A percentile compares a stretch with the other conserved stretches of the same genome.
These are phyloP conservation scores for Sebastes hopkinsi DNA, from an alignment of 2,797 vertebrate genomes.

Conservation along the genomic window DNA sequence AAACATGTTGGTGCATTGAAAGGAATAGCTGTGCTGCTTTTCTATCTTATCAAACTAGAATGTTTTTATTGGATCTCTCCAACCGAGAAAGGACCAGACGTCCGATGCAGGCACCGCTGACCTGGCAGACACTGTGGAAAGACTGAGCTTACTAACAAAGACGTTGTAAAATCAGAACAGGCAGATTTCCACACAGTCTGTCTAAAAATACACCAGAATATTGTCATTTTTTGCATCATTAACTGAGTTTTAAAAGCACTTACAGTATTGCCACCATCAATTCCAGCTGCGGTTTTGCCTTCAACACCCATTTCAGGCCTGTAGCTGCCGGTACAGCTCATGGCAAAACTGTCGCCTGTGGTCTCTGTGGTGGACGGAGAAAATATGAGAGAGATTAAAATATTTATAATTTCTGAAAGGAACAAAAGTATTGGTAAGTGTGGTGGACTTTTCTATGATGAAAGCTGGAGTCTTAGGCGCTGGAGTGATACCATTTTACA, in stretches of 20 bases:
- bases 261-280: constrained; percentile 1
- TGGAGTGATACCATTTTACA: constrained; percentile 71
- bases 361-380: constrained; percentile 28
- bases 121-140: constrained; percentile 75
- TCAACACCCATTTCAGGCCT: constrained; percentile 20
- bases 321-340: constrained; percentile 1
- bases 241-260: constrained; percentile 28
- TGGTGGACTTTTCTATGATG: constrained; percentile 40
- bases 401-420: constrained; percentile 46
- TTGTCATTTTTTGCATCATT: constrained; percentile 20
- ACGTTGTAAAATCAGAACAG: constrained; percentile 36
- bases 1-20: neutral
- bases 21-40: constrained; percentile 22
- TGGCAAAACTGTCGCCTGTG: constrained; percentile 3
- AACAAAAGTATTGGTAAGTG: constrained; percentile 18
- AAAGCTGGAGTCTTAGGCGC: constrained; percentile 27
- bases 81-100: constrained; percentile 35
- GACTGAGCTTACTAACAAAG: constrained; percentile 57
- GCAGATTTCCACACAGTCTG: constrained; percentile 27
- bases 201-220: constrained; percentile 25
- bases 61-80: constrained; percentile 57
- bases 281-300: constrained; percentile 34
- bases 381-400: constrained; percentile 14
- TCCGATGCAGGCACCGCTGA: constrained; percentile 37
- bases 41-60: constrained; percentile 65